Conservation (phyloP, 2,888 invertebrate genomes). For the Aleiodes alternator region DNA sequence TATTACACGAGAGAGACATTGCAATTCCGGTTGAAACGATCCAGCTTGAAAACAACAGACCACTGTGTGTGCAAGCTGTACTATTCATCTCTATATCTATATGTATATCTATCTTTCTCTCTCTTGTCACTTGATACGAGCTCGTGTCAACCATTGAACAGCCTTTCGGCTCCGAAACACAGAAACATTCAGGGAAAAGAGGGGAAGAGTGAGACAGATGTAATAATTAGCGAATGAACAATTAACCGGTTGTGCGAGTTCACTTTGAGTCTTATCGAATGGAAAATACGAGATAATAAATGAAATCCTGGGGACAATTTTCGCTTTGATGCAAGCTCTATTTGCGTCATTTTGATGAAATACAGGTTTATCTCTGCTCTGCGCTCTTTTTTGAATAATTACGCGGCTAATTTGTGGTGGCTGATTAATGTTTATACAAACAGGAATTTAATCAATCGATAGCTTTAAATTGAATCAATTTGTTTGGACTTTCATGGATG, state of each 20-base stretch:
- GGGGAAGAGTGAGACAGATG: conserved; percentile 3
- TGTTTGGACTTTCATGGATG: neutral
- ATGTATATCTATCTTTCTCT: conserved; percentile 9
- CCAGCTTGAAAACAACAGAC: conserved; percentile 43
- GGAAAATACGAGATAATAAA: conserved; percentile 33
- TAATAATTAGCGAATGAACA: conserved; percentile 42
- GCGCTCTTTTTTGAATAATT: conserved; percentile 4
- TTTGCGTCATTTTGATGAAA: conserved; percentile 20
- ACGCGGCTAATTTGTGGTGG: neutral
- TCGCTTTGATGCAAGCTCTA: conserved; percentile 11
- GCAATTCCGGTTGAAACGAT: conserved; percentile 53
- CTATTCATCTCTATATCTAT: conserved; percentile 19
- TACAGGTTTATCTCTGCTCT: neutral
- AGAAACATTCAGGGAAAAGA: conserved; percentile 4
- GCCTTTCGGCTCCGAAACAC: neutral
- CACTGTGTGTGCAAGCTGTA: conserved; percentile 24
- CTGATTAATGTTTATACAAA: neutral
- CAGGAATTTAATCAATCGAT: neutral
- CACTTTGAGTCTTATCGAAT: conserved; percentile 18
- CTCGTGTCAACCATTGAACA: conserved; percentile 32
- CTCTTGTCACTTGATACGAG: conserved; percentile 5
- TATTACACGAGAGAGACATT: conserved; percentile 45
- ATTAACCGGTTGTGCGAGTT: conserved; percentile 32
- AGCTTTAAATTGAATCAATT: conserved; percentile 1
- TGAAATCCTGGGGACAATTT: neutral